Evolutionary conservation across 2,797 vertebrate genomes (phyloP), one percentile per base, ranked within the genome.

Genomic region (Spizella passerina): DNA sequence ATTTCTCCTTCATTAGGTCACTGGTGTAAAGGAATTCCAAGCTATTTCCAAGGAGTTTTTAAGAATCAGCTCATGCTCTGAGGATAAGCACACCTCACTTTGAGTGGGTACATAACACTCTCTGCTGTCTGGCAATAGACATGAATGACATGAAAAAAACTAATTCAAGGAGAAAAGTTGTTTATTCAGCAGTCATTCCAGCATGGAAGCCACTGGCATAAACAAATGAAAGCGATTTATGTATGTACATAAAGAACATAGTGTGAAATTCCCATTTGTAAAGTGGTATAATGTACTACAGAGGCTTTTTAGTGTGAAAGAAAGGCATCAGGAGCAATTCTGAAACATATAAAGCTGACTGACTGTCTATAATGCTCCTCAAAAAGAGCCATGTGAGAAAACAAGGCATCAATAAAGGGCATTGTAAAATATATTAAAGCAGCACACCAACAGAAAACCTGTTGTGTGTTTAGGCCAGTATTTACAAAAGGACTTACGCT

Each of bases 231-330:
- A 86, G 63, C 73, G 69, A 94, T 91, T 92, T 93, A 79, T 75
- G 59, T 75, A 55, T 34, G 41, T 86, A 82, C 60, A 82, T 86
- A 82, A 89, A 93, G 72, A 77, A 57, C 61, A 49, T 66, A 43
- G 53, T 76, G 56, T 32, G 77, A 61, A 79, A 86, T 61, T 94
- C 59, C 36, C 80, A 71, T 84, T 88, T 95, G 72, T 84, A 63
- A 90, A 96, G 36, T 38, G 43, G 36, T 61, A 44, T 66, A 88
- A 87, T 49, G 34, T 68, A 61, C 81, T 76, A 75, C 50, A 59
- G 92, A 95, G 94, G 53, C 65, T 88, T 94, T 94, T 97, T 81
- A 92, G 65, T 76, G 55, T 65, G 72, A 94, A 93, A 85, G 86
- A 52, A 87, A 94, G 63, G 69, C 61, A 80, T 68, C 38, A 80